A percentile compares a stretch with the other conserved stretches of the same genome.
These are phyloP conservation scores for Gibbula magus DNA, from an alignment of 2,888 invertebrate species.

Conservation along the genomic window DNA sequence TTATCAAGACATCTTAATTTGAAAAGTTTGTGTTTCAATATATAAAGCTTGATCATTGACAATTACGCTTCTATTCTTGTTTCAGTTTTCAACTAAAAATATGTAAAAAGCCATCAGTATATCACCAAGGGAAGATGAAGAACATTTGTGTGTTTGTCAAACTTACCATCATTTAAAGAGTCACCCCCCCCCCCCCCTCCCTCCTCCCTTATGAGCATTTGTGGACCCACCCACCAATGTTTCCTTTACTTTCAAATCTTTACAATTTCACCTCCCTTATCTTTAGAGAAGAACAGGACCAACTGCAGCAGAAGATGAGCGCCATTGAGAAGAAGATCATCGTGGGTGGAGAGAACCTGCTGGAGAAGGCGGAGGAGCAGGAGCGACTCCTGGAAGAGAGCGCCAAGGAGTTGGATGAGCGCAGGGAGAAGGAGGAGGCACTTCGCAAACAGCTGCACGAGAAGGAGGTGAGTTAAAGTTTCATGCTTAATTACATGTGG, in stretches of 20 bases:
- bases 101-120: too few relatives aligned
- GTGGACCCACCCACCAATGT: too few relatives aligned
- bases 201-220: too few relatives aligned
- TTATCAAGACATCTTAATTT: too few relatives aligned
- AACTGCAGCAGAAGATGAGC: constrained; percentile 86
- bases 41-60: too few relatives aligned
- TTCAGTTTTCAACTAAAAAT: too few relatives aligned
- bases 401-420: constrained; percentile 77
- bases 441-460: constrained; percentile 88
- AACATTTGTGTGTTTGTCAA: too few relatives aligned
- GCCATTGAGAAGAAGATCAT: constrained; percentile 95
- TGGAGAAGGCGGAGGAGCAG: constrained; percentile 97
- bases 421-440: constrained; percentile 87
- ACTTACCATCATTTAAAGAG: too few relatives aligned
- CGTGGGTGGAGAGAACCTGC: constrained; percentile 97
- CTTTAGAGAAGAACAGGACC: constrained; percentile 83
- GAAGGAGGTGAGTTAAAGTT: constrained; percentile 82
- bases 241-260: background rate
- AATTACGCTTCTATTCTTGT: too few relatives aligned
- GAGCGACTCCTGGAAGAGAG: constrained; percentile 91
- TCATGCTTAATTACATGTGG: background rate
- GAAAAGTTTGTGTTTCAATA: too few relatives aligned
- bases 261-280: background rate
- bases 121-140: too few relatives aligned
- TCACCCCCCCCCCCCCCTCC: too few relatives aligned